phyloP scores from a whole-genome alignment of 2,888 invertebrate species.

The Morinoia aosen region DNA sequence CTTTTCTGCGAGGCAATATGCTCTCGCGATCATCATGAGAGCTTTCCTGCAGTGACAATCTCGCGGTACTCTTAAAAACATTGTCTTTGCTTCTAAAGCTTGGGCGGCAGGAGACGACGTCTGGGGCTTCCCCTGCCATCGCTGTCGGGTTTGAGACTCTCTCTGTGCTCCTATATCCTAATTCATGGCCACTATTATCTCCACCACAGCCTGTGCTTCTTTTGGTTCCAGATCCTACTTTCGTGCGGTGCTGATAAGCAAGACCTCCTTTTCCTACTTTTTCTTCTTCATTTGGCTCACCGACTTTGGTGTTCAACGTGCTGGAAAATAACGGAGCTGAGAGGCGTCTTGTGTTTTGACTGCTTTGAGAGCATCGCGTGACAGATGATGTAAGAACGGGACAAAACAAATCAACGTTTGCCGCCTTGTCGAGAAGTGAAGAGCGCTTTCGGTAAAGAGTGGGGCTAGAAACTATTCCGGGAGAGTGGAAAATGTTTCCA shows the following conservation, averaged over 20 bases:
- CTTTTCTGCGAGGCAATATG: not conserved
- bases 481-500: not conserved
- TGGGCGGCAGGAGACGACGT: constrained; percentile 24
- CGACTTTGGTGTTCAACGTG: constrained; percentile 25
- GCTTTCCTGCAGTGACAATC: constrained; percentile 17
- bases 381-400: constrained; percentile 8
- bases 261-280: not conserved
- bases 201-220: constrained; percentile 36
- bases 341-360: constrained; percentile 36
- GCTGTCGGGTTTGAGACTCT: constrained; percentile 26
- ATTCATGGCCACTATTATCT: constrained; percentile 48
- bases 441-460: not conserved
- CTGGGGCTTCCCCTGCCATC: constrained; percentile 47
- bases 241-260: constrained; percentile 40
- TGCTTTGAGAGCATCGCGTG: constrained; percentile 36
- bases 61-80: constrained; percentile 36
- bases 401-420: not conserved
- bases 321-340: constrained; percentile 48
- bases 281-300: not conserved
- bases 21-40: not conserved
- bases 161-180: constrained; percentile 46
- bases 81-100: constrained; percentile 40
- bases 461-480: not conserved
- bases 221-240: constrained; percentile 35
- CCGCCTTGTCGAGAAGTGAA: not conserved